Evolutionary conservation across 2,113 vertebrate genomes (phyloP), one percentile per base, ranked within the genome.

Genomic region (Alaudala cheleensis): DNA sequence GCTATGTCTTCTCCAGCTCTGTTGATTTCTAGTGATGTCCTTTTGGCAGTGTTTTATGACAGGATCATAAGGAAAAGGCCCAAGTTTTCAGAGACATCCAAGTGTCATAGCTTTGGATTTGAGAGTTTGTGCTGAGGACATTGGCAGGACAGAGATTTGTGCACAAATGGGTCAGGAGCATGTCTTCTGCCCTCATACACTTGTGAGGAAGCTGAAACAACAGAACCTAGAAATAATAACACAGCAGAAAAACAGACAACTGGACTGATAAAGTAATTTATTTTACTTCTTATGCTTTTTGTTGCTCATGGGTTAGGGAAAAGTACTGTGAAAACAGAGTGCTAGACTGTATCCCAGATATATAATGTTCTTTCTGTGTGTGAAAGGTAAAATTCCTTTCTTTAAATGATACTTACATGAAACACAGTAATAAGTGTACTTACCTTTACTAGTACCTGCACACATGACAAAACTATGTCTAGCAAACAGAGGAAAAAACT

Each of bases 71-170:
- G n/a, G 60, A 77, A 64, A 12, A n/a, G 11, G 8, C 40, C 26
- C 44, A 51, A 54, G 33, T 29, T 49, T 92, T 81, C 49, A 71
- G 28, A 37, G 8, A 21, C 17, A 34, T 31, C 21, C 1, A 4
- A 28, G 17, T 14, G 11, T 47, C 0, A 0, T 45, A 23, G 5
- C 9, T 65, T 50, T 20, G 44, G 17, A 69, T 71, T 9, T 3
- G 10, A 40, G 69, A 70, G 16, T 8, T 11, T 29, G 12, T 29
- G 24, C 39, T 58, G 44, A 76, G 44, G 49, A 20, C 19, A 15
- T 29, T 0, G 0, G 24, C 37, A 37, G 37, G 37, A 37, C 37
- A 37, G 37, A 37, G 37, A 37, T 10, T 37, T 39, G 17, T 31
- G 25, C 22, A 49, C 21, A 49, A n/a, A 37, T 8, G 22, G 28